Base-by-base conservation (phyloP, 2,113 vertebrate species). In the Axis porcinus region DNA sequence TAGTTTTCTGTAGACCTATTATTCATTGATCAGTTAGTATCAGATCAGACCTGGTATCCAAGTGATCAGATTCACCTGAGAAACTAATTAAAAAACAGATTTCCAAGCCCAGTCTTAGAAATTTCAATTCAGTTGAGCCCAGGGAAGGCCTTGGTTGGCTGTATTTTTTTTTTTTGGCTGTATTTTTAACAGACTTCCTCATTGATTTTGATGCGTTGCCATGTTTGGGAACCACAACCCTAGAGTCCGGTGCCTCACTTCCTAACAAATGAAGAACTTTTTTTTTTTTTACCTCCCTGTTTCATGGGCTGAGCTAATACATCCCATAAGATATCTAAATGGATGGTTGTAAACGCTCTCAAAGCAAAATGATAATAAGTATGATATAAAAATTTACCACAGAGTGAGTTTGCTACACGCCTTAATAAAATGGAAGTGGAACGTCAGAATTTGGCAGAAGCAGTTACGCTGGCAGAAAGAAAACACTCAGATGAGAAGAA, bases 401-500 rank as follows among this genome's bases (percentile, higher is more conserved):
- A 99, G 99, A 99, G 97, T 84, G 99, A 99, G 97, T 99, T 99
- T 97, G 98, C 99, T 0, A 91, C 98, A 74, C 99, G 99, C 23
- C 98, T 99, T 7, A 99, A 99, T 95, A 99, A 99, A 96, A 98
- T 99, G 89, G 99, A 99, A 98, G 98, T 95, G 0, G 99, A 99
- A 93, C 99, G 99, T 58, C 99, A 99, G 98, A 99, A 98, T 43
- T 98, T 99, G 95, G 99, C 99, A 2, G 99, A 99, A 98, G 97
- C 99, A 0, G 98, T 99, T 96, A 99, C 99, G 1, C 97, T 95
- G 55, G 98, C 99, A 21, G 99, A 99, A 96, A 99, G 99, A 33
- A 99, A 99, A 64, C 98, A 95, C 9, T 95, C 98, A 1, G 99
- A 99, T n/a, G 99, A 99, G 67, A 99, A 99, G 98, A 98, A 98